Evolutionary conservation across 2,797 vertebrate genomes (phyloP), one percentile per base, ranked within the genome.

Genomic region (Peromyscus nudipes): DNA sequence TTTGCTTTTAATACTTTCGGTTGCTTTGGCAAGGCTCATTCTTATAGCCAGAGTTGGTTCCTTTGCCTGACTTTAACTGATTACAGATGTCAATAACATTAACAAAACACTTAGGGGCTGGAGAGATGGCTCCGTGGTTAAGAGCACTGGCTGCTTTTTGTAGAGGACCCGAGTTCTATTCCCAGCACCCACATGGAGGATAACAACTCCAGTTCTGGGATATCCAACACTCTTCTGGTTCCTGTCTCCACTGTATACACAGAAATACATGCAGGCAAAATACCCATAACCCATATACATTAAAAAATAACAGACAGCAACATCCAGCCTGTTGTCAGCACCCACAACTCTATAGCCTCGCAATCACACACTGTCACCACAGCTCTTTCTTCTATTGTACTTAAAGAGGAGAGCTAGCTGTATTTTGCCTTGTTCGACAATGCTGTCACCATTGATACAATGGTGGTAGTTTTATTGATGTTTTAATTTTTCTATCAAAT

Each of bases 401-500:
- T 11, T 49, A 62, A 71, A 95, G 49, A 89, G 34, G 37, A 29
- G 49, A 86, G 21, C 80, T 7, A 21, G 60, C 23, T 79, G 1
- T 21, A 23, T 89, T 94, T 88, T 62, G 19, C 64, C 31, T 14
- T 25, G 34, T 89, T 84, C 34, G 2, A 85, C 76, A 52, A 1
- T 52, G 40, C 55, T 64, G 17, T 82, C 55, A 40, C 73, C 64
- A 34, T n/a, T 91, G 67, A 86, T 88, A 64, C 37, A 29, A 0
- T 84, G 37, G 60, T 94, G 60, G 37, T 40, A 62, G 1, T 94
- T 92, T 82, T 75, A 64, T 60, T 43, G 55, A 25, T 87, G 11
- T n/a, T 16, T 71, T 85, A 88, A 52, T 43, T 92, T 87, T 80
- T 14, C 37, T 88, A 34, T 82, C 34, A 90, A 37, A 62, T 96